phyloP scores from a whole-genome alignment of 2,888 invertebrate genomes.

The Hymenopus coronatus region DNA sequence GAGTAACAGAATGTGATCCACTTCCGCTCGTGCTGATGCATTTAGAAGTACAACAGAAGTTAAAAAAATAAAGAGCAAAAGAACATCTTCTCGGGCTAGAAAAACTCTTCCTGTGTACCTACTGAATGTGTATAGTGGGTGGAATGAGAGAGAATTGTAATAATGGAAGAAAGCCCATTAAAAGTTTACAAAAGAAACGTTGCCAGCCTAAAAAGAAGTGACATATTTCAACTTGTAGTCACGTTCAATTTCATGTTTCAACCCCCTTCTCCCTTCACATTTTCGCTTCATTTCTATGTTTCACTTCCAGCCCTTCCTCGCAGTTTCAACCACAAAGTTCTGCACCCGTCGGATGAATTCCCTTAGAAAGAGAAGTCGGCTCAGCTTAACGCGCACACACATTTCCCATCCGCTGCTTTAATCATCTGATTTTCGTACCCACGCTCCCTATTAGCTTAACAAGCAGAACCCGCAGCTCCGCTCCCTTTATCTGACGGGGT shows the following conservation, averaged over 20 bases:
- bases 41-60: background rate
- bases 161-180: conserved; percentile 32
- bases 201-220: conserved; percentile 1
- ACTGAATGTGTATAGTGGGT: background rate
- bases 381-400: background rate
- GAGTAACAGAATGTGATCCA: background rate
- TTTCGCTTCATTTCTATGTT: background rate
- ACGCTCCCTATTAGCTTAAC: no score
- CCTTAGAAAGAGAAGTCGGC: background rate
- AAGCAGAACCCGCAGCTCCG: no score
- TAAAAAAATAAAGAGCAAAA: background rate
- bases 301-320: background rate
- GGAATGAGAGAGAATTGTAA: conserved; percentile 1
- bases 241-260: background rate
- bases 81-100: background rate
- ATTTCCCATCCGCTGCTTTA: no score
- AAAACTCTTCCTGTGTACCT: background rate
- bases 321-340: background rate
- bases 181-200: conserved; percentile 16
- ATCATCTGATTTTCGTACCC: no score
- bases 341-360: background rate
- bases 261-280: background rate
- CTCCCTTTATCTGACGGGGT: no score
- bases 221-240: conserved; percentile 8
- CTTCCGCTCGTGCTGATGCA: background rate